Percentiles rank a stretch among this genome's conserved stretches.
phyloP scores from a whole-genome alignment of 2,888 invertebrate genomes.

The Hoplodrina ambigua region DNA sequence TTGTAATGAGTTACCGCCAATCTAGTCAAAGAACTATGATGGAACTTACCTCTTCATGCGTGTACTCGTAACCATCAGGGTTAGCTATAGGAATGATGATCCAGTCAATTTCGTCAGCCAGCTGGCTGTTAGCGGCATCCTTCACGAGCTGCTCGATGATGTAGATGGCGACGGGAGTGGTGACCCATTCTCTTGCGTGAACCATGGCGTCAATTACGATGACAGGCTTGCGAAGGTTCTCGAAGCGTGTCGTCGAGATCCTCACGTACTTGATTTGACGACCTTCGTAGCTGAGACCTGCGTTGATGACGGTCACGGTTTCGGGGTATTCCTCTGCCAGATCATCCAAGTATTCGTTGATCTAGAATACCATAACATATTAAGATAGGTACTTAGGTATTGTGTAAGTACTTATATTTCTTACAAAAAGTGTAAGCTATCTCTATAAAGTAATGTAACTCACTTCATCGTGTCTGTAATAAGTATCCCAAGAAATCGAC shows the following conservation, averaged over 20 bases:
- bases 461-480: constrained; percentile 80
- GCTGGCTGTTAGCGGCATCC: constrained; percentile 83
- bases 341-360: constrained; percentile 85
- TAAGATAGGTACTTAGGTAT: neutral
- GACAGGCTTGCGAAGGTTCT: constrained; percentile 87
- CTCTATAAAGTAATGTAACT: constrained; percentile 1
- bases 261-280: constrained; percentile 91
- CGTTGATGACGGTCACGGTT: constrained; percentile 87
- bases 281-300: constrained; percentile 91
- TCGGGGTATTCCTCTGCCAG: constrained; percentile 85
- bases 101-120: constrained; percentile 92
- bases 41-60: constrained; percentile 85
- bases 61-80: constrained; percentile 94
- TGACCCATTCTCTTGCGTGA: constrained; percentile 94
- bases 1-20: neutral
- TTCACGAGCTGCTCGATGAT: constrained; percentile 92
- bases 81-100: constrained; percentile 92
- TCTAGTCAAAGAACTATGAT: neutral
- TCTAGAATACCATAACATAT: constrained; percentile 75
- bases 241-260: constrained; percentile 89
- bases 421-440: neutral
- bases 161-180: constrained; percentile 92
- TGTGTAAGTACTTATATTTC: neutral
- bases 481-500: constrained; percentile 81
- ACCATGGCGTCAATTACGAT: constrained; percentile 91